Evolutionary conservation across 2,113 vertebrate species (phyloP).

Genomic region (Probosciger aterrimus): DNA sequence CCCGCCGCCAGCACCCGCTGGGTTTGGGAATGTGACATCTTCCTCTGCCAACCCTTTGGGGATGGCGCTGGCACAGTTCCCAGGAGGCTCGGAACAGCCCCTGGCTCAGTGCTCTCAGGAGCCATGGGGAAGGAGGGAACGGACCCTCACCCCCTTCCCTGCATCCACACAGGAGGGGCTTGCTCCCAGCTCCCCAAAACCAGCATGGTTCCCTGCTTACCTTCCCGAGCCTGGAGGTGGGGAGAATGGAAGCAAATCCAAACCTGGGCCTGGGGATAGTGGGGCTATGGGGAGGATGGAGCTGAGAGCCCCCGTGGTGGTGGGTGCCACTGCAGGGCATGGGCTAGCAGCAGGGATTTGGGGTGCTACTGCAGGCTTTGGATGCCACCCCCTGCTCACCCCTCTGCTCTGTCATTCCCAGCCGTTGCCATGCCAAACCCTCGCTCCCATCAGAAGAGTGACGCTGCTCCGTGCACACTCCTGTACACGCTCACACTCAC

Average conservation of each 20-base stretch:
- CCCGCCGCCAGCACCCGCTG: fast-evolving
- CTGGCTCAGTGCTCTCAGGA: background rate
- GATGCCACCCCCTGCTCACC: background rate
- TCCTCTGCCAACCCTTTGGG: background rate
- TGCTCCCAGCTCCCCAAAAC: background rate
- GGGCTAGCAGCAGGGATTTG: fast-evolving
- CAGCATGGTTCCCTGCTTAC: background rate
- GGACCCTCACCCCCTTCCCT: fast-evolving
- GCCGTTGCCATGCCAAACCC: background rate
- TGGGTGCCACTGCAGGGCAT: fast-evolving
- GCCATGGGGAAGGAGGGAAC: fast-evolving
- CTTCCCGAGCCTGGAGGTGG: background rate
- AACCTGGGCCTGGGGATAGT: background rate
- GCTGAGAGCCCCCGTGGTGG: background rate
- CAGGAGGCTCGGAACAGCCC: background rate
- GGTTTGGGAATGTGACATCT: background rate
- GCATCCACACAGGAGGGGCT: background rate
- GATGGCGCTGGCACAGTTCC: background rate
- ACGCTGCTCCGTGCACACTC: fast-evolving
- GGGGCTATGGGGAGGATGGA: fast-evolving
- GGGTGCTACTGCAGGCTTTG: background rate
- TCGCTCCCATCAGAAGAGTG: fast-evolving
- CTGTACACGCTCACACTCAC: background rate
- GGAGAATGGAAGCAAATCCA: background rate
- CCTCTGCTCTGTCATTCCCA: background rate